Evolutionary conservation across 2,113 vertebrate genomes (phyloP).

Genomic region (Climacteris rufus): DNA sequence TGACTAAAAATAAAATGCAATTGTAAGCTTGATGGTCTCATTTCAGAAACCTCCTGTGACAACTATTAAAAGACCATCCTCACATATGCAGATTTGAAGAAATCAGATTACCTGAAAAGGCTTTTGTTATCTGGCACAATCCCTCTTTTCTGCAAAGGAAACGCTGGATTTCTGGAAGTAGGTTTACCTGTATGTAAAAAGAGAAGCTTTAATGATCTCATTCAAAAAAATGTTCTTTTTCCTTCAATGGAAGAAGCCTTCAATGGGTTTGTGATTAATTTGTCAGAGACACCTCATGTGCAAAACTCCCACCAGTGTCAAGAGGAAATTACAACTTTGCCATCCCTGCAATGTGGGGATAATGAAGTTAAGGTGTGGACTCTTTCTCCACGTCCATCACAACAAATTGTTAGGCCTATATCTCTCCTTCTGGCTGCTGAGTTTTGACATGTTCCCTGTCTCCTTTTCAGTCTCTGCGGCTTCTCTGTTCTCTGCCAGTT

Average conservation of each 20-base stretch:
- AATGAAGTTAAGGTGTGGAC: background rate
- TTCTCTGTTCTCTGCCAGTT: background rate
- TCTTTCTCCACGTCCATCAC: background rate
- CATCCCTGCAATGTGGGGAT: background rate
- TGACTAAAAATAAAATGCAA: background rate
- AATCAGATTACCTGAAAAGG: slow-evolving; percentile 80
- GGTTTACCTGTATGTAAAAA: slow-evolving; percentile 81
- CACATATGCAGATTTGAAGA: background rate
- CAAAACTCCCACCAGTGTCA: background rate
- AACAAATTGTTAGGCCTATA: background rate
- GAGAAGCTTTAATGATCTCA: background rate
- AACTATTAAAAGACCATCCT: background rate
- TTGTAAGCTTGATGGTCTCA: background rate
- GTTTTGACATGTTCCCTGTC: background rate
- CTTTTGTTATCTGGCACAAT: slow-evolving; percentile 75
- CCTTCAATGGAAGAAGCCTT: background rate
- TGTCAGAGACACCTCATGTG: background rate
- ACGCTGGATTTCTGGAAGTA: slow-evolving; percentile 77
- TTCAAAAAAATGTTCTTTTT: background rate
- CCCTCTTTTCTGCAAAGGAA: slow-evolving; percentile 85
- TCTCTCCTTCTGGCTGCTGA: background rate
- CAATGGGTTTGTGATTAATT: background rate
- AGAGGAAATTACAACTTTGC: background rate
- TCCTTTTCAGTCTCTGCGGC: background rate
- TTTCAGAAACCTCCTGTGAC: background rate